Conservation (phyloP, 2,888 invertebrate species). For the Xanthia icteritia region DNA sequence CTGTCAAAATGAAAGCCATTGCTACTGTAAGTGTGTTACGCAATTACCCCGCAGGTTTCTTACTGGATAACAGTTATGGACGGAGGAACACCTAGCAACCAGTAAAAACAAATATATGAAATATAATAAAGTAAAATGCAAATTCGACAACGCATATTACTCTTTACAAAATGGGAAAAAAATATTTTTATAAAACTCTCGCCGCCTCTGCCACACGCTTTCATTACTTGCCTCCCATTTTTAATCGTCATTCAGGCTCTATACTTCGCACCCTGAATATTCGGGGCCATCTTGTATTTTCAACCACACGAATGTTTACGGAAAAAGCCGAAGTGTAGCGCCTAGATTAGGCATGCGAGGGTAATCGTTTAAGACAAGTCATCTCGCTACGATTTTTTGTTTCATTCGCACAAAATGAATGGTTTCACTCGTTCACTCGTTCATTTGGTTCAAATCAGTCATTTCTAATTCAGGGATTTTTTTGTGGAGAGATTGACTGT, state of each 20-base stretch:
- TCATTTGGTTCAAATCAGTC: not conserved
- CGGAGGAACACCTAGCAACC: too few relatives aligned
- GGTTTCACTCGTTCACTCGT: constrained; percentile 60
- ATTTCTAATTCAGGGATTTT: constrained; percentile 1
- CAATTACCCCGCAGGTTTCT: not conserved
- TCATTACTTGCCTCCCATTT: constrained; percentile 47
- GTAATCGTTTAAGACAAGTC: constrained; percentile 66
- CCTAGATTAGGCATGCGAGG: constrained; percentile 60
- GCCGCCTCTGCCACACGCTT: constrained; percentile 59
- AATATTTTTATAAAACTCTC: constrained; percentile 36
- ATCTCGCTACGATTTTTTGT: constrained; percentile 56
- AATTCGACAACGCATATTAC: not conserved
- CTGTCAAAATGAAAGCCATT: too few relatives aligned
- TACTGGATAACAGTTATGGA: not conserved
- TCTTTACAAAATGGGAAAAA: constrained; percentile 4
- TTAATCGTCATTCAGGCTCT: constrained; percentile 37
- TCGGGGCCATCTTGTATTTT: constrained; percentile 28
- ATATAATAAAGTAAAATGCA: too few relatives aligned
- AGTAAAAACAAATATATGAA: too few relatives aligned
- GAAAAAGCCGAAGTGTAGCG: constrained; percentile 46
- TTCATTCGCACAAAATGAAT: constrained; percentile 57
- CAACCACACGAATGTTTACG: constrained; percentile 41
- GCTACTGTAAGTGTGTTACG: too few relatives aligned
- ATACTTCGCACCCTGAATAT: constrained; percentile 35
- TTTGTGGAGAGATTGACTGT: constrained; percentile 10